These are phyloP conservation scores for Ptyas mucosa DNA, from an alignment of 2,113 vertebrate species.

Conservation along the genomic window DNA sequence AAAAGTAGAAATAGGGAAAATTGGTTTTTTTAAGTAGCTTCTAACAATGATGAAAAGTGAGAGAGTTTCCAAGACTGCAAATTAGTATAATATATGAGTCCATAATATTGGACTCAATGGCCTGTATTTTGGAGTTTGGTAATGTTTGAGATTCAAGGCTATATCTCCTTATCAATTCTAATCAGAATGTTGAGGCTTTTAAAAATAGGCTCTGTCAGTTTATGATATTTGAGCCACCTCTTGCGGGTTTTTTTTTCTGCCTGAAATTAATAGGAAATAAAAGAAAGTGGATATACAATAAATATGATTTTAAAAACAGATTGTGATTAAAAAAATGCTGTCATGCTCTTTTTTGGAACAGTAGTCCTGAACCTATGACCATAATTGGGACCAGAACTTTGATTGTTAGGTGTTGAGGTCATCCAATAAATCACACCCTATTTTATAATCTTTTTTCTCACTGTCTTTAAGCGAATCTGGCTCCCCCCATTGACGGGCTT, in stretches of 20 bases:
- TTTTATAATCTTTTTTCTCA: not conserved
- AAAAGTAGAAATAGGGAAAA: not conserved
- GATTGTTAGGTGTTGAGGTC: not conserved
- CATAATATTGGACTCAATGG: not conserved
- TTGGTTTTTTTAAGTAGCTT: not conserved
- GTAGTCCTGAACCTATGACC: not conserved
- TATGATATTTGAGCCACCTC: not conserved
- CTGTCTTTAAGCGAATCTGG: too few species aligned
- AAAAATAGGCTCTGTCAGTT: not conserved
- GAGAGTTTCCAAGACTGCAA: not conserved
- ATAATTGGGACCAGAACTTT: not conserved
- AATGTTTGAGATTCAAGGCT: not conserved
- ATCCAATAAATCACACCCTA: not conserved
- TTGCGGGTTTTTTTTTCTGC: not conserved
- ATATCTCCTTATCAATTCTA: not conserved
- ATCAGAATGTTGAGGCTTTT: not conserved
- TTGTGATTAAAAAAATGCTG: not conserved
- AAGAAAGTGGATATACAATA: not conserved
- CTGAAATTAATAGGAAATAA: not conserved
- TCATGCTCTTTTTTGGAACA: not conserved
- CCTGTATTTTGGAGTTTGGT: not conserved
- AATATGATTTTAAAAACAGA: not conserved
- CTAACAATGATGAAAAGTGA: not conserved
- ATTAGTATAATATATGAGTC: not conserved
- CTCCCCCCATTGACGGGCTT: too few species aligned